Base-by-base conservation (phyloP, 2,888 invertebrate genomes). In the Drosophila buzzatii region DNA sequence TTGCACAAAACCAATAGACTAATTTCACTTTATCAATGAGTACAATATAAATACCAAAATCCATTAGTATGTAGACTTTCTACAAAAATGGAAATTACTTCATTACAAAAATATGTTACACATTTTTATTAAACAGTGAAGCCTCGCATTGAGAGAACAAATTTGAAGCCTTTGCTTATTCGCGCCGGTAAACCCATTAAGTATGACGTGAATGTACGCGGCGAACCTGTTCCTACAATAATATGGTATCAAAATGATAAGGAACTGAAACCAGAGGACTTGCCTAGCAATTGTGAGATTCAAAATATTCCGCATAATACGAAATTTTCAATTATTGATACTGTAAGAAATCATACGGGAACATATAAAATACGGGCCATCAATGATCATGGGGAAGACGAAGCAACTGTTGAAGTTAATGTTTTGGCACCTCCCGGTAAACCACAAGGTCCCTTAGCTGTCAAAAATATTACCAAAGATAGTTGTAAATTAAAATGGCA, bases 91-190 rank as follows among this genome's bases (percentile, higher is more conserved):
- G 4, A 23, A 23, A 27, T 27, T 27, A 27, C 6, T 27, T 6
- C 6, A 27, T 27, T 27, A 27, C 6, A 6, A 6, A 37, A 37
- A 5, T 14, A 14, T 14, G 5, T 14, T 37, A 37, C 2, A 39
- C 2, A 33, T 20, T 8, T 33, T 33, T 7, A 14, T 53, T 37
- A 2, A 37, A 37, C 57, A 98, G 98, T 99, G 92, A 99, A 99
- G 93, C 99, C 99, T 45, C 96, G 98, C 92, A 99, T 99, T 92
- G 98, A 99, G 93, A 96, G 99, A 82, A 98, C 98, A 4, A 98
- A 98, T 93, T 94, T 99, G 79, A 98, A 99, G 93, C 96, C 97
- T 53, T 94, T 98, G 52, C 96, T 96, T 14, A 96, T 99, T 16
- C 97, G 98, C 82, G 97, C 98, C 74, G 99, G 99, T 42, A 98